phyloP scores from a whole-genome alignment of 2,888 invertebrate species.

The Drosophila meridiana region DNA sequence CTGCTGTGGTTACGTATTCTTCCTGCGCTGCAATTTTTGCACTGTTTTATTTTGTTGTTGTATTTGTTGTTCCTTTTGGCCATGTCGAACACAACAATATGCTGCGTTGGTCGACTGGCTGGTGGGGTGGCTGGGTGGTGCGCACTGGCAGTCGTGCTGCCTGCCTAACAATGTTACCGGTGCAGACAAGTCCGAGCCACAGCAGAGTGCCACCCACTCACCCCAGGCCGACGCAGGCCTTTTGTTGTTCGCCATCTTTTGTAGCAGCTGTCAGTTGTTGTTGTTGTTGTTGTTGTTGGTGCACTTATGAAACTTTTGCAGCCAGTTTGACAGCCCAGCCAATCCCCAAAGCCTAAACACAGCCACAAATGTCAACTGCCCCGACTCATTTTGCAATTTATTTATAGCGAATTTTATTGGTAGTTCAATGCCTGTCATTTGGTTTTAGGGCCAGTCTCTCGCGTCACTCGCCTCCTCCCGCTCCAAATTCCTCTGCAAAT shows the following conservation, averaged over 20 bases:
- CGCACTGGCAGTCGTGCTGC: slow-evolving; percentile 22
- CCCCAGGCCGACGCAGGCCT: slow-evolving; percentile 32
- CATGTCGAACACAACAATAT: slow-evolving; percentile 71
- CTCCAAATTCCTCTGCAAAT: neutral
- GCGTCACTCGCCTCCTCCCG: neutral
- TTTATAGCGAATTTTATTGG: slow-evolving; percentile 61
- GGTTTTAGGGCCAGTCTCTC: slow-evolving; percentile 10
- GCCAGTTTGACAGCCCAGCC: slow-evolving; percentile 31
- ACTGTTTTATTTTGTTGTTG: slow-evolving; percentile 21
- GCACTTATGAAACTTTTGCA: slow-evolving; percentile 60
- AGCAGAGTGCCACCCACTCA: slow-evolving; percentile 9
- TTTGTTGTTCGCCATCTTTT: slow-evolving; percentile 57
- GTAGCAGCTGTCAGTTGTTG: slow-evolving; percentile 51
- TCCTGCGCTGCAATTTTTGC: slow-evolving; percentile 49
- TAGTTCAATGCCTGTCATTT: slow-evolving; percentile 57
- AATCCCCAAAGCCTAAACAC: slow-evolving; percentile 13
- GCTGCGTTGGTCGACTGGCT: slow-evolving; percentile 34
- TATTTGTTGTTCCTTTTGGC: slow-evolving; percentile 27
- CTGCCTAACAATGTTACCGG: slow-evolving; percentile 51
- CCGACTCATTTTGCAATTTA: slow-evolving; percentile 47
- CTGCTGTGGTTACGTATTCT: slow-evolving; percentile 72
- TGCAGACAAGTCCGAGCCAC: slow-evolving; percentile 17
- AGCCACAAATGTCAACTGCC: slow-evolving; percentile 47
- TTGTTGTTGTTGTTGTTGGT: slow-evolving; percentile 28
- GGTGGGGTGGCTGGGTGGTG: slow-evolving; percentile 2